Conservation (phyloP, 2,113 vertebrate species). For the Labeo catla region DNA sequence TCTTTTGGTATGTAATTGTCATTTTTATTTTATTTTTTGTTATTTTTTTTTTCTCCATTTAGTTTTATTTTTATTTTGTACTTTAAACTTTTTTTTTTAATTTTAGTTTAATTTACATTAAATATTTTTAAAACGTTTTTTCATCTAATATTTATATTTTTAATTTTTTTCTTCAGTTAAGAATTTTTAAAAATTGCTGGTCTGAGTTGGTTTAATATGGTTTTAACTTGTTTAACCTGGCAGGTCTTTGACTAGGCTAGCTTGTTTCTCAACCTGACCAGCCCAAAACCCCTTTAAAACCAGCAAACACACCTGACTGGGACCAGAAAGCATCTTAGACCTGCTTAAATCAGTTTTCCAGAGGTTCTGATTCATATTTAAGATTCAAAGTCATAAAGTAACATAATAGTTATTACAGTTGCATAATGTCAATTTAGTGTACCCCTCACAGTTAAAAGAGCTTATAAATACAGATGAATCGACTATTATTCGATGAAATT, state of each 20-base stretch:
- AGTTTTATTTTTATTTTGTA: background rate
- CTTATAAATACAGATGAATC: background rate
- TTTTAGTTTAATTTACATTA: too few species aligned
- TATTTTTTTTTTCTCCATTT: too few species aligned
- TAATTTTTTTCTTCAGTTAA: background rate
- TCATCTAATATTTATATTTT: background rate
- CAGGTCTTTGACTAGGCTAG: background rate
- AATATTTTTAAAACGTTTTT: too few species aligned
- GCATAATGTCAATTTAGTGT: background rate
- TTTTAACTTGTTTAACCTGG: background rate
- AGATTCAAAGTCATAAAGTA: background rate
- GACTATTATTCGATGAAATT: constrained; percentile 4
- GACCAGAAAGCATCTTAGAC: background rate
- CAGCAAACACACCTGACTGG: background rate
- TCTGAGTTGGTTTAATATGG: background rate
- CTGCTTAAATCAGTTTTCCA: background rate
- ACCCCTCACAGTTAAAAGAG: background rate
- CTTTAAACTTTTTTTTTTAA: too few species aligned
- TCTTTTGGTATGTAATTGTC: background rate
- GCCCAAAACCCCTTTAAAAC: background rate
- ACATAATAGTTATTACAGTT: background rate
- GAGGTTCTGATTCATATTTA: background rate
- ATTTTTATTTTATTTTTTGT: too few species aligned
- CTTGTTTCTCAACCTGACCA: background rate
- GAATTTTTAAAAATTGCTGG: background rate